These are phyloP conservation scores for Centropus unirufus DNA, from an alignment of 2,113 vertebrate genomes.

Conservation along the genomic window DNA sequence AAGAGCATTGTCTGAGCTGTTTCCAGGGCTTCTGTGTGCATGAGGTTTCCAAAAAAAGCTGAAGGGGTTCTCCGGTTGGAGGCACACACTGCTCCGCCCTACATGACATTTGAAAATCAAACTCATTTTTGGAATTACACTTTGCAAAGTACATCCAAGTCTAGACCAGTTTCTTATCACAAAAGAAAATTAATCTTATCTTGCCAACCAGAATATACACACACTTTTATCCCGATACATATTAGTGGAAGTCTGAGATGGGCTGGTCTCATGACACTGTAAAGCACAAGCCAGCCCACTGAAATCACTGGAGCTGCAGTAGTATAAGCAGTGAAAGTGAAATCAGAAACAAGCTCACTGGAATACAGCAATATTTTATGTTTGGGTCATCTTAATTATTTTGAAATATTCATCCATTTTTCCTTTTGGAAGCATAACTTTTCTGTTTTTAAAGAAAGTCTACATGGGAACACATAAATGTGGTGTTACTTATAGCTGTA, in stretches of 20 bases:
- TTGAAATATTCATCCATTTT: background rate
- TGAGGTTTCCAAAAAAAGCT: background rate
- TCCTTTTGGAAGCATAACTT: background rate
- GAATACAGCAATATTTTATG: background rate
- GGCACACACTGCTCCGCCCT: background rate
- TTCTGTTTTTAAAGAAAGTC: background rate
- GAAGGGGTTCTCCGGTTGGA: background rate
- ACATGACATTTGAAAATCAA: background rate
- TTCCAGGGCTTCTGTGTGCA: background rate
- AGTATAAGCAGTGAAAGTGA: background rate
- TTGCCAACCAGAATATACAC: background rate
- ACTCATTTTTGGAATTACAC: background rate
- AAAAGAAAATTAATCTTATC: constrained; percentile 27
- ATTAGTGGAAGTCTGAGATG: background rate
- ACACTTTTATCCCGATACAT: background rate
- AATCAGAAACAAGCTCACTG: background rate
- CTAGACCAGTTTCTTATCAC: constrained; percentile 16
- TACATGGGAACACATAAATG: background rate
- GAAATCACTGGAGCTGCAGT: background rate
- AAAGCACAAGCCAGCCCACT: background rate
- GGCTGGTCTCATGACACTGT: background rate
- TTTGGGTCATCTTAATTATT: background rate
- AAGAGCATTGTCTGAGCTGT: background rate
- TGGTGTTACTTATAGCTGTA: background rate
- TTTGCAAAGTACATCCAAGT: background rate